These are phyloP conservation scores for Coracias cyanogaster DNA, from an alignment of 2,797 vertebrate species.

Conservation along the genomic window DNA sequence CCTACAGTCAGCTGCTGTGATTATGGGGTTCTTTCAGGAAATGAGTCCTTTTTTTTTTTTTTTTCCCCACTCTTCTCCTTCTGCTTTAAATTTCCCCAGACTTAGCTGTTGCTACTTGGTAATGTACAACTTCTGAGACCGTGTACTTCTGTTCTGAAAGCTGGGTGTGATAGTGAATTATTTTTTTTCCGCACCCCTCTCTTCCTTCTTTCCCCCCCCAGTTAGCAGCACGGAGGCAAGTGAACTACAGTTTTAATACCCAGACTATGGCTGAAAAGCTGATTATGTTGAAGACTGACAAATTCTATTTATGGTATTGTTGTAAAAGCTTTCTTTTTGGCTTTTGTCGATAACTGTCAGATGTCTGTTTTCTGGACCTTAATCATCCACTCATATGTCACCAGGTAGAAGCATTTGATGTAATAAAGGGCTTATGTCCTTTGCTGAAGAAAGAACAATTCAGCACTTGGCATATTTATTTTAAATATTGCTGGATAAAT, in stretches of 20 bases:
- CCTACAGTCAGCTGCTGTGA: not conserved
- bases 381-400: rapidly evolving
- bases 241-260: not conserved
- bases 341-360: not conserved
- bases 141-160: not conserved
- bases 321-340: not conserved
- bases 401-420: not conserved
- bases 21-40: not conserved
- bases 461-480: not conserved
- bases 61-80: not conserved
- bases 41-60: not conserved
- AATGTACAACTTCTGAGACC: not conserved
- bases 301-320: not conserved
- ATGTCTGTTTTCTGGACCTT: not conserved
- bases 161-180: not conserved
- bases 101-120: not conserved
- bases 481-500: not conserved
- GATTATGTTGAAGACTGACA: not conserved
- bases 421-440: not conserved
- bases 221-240: not conserved
- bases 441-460: not conserved
- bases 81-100: not conserved
- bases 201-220: rapidly evolving
- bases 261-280: not conserved
- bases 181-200: no score